Evolutionary conservation across 2,797 vertebrate species (phyloP).

Genomic region (Ceyx erithaca): DNA sequence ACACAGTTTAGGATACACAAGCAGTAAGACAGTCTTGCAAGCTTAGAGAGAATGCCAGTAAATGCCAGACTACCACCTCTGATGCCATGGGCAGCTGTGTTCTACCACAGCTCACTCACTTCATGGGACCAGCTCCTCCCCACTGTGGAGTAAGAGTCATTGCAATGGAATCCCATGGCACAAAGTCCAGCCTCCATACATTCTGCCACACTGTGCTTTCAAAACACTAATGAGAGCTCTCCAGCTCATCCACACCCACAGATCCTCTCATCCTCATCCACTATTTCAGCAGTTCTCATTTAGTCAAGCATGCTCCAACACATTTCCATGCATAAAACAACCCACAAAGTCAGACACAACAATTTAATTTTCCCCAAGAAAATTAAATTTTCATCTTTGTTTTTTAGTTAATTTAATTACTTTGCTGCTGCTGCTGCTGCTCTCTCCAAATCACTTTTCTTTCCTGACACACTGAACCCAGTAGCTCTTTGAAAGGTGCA

Average conservation of each 20-base stretch:
- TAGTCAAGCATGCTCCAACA: constrained; percentile 55
- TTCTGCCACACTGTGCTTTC: not conserved
- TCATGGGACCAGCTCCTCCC: not conserved
- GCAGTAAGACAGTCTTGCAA: constrained; percentile 50
- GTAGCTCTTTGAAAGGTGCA: not conserved
- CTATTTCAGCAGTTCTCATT: constrained; percentile 10
- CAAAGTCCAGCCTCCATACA: not conserved
- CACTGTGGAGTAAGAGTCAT: not conserved
- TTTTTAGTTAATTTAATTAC: not conserved
- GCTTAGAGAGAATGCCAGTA: not conserved
- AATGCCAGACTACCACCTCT: constrained; percentile 14
- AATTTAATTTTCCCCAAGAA: constrained; percentile 65
- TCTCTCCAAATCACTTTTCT: not conserved
- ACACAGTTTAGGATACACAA: constrained; percentile 40
- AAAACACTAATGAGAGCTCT: not conserved
- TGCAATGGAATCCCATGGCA: not conserved
- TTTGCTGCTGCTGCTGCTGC: not conserved
- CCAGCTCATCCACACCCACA: not conserved
- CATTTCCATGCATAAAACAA: constrained; percentile 57
- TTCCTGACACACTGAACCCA: constrained; percentile 7
- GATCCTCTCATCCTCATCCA: constrained; percentile 38
- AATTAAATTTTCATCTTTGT: constrained; percentile 52
- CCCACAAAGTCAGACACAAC: not conserved
- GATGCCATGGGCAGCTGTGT: not conserved
- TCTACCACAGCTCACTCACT: not conserved